Base-by-base conservation (phyloP, 2,888 invertebrate species). In the Synanthedon vespiformis region DNA sequence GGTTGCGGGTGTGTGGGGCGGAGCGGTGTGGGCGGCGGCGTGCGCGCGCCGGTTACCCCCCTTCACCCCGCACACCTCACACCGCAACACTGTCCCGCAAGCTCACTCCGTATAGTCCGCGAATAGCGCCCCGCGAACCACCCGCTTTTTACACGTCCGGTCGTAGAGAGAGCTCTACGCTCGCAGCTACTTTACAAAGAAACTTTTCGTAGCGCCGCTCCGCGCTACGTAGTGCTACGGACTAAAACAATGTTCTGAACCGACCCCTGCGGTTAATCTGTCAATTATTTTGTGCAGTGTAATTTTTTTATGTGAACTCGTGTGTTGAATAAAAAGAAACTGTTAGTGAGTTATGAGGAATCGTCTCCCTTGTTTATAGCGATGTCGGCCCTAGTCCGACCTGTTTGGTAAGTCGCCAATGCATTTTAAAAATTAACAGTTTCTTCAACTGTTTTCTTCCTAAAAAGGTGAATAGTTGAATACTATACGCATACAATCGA, bases 381-480 rank as follows among this genome's bases (percentile, higher is more conserved):
- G 75, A 89, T 89, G 89, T 89, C 89, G 77, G 80, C 87, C 60
- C 81, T 88, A 64, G 88, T 88, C 72, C 83, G 88, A 76, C 88
- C 88, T 65, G 79, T 87, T 71, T 88, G 88, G 88, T 88, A 84
- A 88, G 88, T 88, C 62, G 52, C 54, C 53, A 55, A 48, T 49
- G 52, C 50, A 52, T 64, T 63, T 63, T 55, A 59, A 59, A 55
- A 52, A 52, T 51, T 34, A 34, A 1, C 34, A 22, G 34, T 34
- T 54, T 54, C 64, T 67, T 65, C 67, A 67, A 70, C 68, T 68
- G 65, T 72, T 72, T 67, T 66, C 52, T 65, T 69, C 67, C 59
- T 53, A 55, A 58, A 57, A 66, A 62, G 57, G 54, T 59, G 57
- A 70, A 69, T 65, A 68, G 65, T 74, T 76, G 63, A 57, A 63